These are phyloP conservation scores for Automeris io DNA, from an alignment of 2,888 invertebrate species.

Conservation along the genomic window DNA sequence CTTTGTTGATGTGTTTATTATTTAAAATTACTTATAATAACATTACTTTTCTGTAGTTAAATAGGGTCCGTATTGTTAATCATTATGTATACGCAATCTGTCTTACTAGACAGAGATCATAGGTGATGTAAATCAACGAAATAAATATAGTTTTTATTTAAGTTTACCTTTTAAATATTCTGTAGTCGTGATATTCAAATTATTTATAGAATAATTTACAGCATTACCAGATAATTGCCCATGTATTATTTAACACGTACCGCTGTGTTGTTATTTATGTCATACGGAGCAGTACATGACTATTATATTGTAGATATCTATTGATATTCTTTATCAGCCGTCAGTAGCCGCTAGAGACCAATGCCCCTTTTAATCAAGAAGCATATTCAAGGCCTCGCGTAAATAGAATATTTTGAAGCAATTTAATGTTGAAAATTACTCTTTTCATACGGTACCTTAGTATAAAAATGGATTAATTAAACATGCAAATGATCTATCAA, in stretches of 20 bases:
- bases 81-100: too few species aligned
- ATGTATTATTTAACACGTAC: slow-evolving; percentile 3
- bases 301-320: slow-evolving; percentile 3
- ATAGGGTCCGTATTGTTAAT: too few species aligned
- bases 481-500: too few species aligned
- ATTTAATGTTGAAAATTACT: not conserved
- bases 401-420: slow-evolving; percentile 3
- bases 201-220: not conserved
- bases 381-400: slow-evolving; percentile 5
- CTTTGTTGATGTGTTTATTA: too few species aligned
- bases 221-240: not conserved
- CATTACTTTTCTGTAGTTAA: too few species aligned
- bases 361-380: slow-evolving; percentile 7
- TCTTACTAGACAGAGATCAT: too few species aligned
- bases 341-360: slow-evolving; percentile 4
- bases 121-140: too few species aligned
- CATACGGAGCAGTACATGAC: slow-evolving; percentile 2
- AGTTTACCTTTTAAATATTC: too few species aligned
- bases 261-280: not conserved
- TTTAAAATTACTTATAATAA: too few species aligned
- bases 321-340: slow-evolving; percentile 8
- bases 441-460: not conserved
- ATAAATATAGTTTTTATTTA: too few species aligned
- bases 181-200: too few species aligned
- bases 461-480: too few species aligned